Conservation (phyloP, 2,888 invertebrate genomes). For the Mycogona germanica region DNA sequence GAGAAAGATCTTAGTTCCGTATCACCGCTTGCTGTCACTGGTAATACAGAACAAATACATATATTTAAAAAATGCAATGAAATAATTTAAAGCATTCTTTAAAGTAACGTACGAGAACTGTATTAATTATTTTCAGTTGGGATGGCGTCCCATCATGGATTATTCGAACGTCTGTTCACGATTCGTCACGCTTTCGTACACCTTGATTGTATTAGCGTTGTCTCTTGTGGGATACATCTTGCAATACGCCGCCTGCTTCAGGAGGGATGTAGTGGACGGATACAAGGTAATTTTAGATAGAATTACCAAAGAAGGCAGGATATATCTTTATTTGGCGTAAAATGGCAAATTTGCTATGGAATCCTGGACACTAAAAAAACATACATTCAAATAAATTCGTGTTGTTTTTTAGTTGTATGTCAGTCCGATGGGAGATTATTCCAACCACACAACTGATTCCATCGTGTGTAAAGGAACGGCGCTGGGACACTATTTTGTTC, state of each 20-base stretch:
- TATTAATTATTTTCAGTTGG: conserved; percentile 40
- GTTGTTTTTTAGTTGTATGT: too few relatives aligned
- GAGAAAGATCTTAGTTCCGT: conserved; percentile 64
- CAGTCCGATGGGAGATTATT: neutral
- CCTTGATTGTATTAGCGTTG: conserved; percentile 45
- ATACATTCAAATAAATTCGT: neutral
- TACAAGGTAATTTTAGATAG: conserved; percentile 6
- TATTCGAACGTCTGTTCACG: conserved; percentile 47
- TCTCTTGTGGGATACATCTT: conserved; percentile 56
- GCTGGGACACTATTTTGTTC: conserved; percentile 57
- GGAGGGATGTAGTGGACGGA: conserved; percentile 38
- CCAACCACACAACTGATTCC: too few relatives aligned
- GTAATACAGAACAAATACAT: conserved; percentile 7
- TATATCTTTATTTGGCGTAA: too few relatives aligned
- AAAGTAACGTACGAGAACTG: neutral
- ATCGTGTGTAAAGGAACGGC: conserved; percentile 48
- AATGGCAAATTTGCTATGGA: neutral
- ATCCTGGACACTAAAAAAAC: neutral
- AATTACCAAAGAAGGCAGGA: too few relatives aligned
- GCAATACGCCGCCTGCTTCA: conserved; percentile 66
- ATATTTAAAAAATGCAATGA: neutral
- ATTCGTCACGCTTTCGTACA: conserved; percentile 53
- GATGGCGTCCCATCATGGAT: conserved; percentile 51
- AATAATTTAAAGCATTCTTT: neutral
- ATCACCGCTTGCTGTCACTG: conserved; percentile 55